phyloP scores from a whole-genome alignment of 2,113 vertebrate species.

The Microcebus jonahi region DNA sequence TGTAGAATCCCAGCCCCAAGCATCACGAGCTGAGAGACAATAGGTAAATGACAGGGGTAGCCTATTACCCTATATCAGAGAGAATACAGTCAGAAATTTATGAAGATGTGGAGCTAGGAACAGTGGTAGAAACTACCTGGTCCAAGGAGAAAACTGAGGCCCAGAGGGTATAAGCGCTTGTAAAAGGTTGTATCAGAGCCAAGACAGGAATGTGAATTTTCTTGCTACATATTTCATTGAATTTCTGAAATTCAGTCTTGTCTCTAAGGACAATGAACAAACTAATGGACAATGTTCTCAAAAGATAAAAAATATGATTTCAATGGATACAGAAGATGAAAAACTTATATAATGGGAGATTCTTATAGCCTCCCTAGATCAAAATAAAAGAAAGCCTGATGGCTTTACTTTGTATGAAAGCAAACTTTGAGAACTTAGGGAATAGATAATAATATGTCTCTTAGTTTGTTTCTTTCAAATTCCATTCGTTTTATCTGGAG shows the following conservation, averaged over 20 bases:
- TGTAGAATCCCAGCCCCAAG: neutral
- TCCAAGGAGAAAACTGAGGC: slow-evolving; percentile 4
- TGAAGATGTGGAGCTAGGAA: neutral
- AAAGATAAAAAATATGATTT: slow-evolving; percentile 13
- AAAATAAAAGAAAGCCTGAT: neutral
- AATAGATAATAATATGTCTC: neutral
- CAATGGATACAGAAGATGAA: neutral
- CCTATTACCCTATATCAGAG: neutral
- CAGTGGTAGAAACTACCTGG: neutral
- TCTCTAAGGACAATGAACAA: slow-evolving; percentile 42
- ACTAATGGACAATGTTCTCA: slow-evolving; percentile 1
- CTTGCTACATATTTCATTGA: slow-evolving; percentile 5
- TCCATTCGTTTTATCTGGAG: neutral
- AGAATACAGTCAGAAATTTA: neutral
- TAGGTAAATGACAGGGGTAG: neutral
- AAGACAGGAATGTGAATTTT: slow-evolving; percentile 10
- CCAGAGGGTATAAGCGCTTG: neutral
- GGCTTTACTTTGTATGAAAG: neutral
- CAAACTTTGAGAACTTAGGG: neutral
- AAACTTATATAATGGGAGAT: neutral
- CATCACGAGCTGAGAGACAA: neutral
- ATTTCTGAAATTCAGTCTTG: neutral
- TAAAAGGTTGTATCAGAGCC: neutral
- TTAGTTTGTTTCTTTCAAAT: neutral
- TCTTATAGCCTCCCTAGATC: neutral